A percentile compares a stretch with the other conserved stretches of the same genome.
These are phyloP conservation scores for Sylvia borin DNA, from an alignment of 2,797 vertebrate genomes.

Conservation along the genomic window DNA sequence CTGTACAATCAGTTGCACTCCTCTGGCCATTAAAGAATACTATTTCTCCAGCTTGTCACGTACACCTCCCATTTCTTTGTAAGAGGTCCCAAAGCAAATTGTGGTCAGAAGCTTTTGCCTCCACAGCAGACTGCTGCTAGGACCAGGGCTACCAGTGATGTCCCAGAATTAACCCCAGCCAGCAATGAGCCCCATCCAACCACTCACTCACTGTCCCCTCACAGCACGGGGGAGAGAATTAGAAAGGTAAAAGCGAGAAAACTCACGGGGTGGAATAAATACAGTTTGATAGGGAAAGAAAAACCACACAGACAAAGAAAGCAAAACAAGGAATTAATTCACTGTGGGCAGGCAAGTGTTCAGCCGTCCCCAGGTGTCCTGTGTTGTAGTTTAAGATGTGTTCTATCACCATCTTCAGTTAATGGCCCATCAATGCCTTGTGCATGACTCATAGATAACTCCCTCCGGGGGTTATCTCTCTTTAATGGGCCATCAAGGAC, in stretches of 20 bases:
- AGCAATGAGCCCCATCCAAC: not conserved
- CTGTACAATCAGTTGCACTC: not conserved
- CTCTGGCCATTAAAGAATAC: not conserved
- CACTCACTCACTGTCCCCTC: not conserved
- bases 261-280: not conserved
- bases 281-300: not conserved
- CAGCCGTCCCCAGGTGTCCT: not conserved
- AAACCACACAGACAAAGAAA: not conserved
- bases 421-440: no score
- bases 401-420: no score
- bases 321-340: not conserved
- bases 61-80: not conserved
- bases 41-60: not conserved
- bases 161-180: not conserved
- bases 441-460: no score
- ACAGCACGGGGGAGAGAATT: not conserved
- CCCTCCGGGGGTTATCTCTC: no score
- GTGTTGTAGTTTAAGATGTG: no score
- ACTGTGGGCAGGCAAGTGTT: not conserved
- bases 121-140: rapidly evolving
- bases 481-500: no score
- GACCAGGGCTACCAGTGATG: not conserved
- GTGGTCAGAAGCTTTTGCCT: not conserved
- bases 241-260: not conserved
- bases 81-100: not conserved